Conservation (phyloP, 2,888 invertebrate genomes). For the Netelia inedita region DNA sequence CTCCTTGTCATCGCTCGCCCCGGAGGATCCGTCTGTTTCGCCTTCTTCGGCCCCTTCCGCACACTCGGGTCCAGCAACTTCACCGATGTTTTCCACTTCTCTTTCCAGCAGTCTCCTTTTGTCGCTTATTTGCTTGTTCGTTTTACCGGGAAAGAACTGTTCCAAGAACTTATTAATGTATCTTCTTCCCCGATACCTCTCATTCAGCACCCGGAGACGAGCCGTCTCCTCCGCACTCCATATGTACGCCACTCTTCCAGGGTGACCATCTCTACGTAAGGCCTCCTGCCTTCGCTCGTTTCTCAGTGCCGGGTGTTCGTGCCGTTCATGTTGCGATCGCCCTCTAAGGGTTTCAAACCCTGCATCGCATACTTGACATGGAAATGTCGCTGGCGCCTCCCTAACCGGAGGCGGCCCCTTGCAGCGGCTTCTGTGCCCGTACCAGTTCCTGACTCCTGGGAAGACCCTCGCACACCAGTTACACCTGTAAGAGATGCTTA, state of each 20-base stretch:
- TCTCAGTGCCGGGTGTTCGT: conserved; percentile 29
- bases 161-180: no score
- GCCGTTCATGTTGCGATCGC: conserved; percentile 56
- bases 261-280: neutral
- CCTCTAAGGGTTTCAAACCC: neutral
- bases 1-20: no score
- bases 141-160: neutral
- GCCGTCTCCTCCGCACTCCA: conserved; percentile 40
- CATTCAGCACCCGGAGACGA: neutral
- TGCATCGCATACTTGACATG: neutral
- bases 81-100: no score
- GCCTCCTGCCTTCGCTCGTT: conserved; percentile 35
- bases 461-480: conserved; percentile 1
- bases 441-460: conserved; percentile 19
- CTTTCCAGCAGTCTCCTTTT: no score
- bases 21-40: no score
- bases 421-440: neutral
- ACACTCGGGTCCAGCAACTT: no score
- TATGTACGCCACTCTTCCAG: conserved; percentile 70
- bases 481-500: neutral
- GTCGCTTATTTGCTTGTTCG: no score
- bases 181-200: neutral
- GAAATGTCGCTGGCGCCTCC: neutral
- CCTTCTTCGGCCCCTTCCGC: no score
- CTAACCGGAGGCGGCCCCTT: neutral